These are phyloP conservation scores for Tinea trinotella DNA, from an alignment of 2,888 invertebrate species.

Conservation along the genomic window DNA sequence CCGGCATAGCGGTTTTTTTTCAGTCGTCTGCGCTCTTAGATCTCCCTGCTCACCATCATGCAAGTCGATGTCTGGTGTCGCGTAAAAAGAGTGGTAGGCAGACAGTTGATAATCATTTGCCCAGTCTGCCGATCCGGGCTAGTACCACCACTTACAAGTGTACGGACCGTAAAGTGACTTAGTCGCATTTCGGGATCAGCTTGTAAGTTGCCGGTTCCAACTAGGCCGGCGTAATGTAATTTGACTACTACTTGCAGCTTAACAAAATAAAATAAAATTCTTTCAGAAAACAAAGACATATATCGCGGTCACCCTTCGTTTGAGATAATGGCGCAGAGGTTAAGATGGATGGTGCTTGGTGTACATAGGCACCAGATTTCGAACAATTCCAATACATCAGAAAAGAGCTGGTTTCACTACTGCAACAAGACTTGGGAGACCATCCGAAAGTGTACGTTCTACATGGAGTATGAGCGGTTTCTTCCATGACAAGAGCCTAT, in stretches of 20 bases:
- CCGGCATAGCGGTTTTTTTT: too few species aligned
- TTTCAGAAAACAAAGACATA: constrained; percentile 62
- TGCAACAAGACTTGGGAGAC: constrained; percentile 88
- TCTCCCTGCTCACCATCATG: too few species aligned
- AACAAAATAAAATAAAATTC: constrained; percentile 13
- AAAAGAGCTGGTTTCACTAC: constrained; percentile 88
- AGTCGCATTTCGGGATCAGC: too few species aligned
- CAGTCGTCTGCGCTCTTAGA: too few species aligned
- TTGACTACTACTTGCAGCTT: neutral
- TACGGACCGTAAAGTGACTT: too few species aligned
- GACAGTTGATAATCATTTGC: too few species aligned
- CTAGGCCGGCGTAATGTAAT: too few species aligned
- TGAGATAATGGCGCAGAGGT: constrained; percentile 75
- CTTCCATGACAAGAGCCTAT: constrained; percentile 60
- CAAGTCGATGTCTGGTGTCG: too few species aligned
- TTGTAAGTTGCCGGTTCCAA: too few species aligned
- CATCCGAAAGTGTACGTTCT: constrained; percentile 86
- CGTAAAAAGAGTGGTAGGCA: too few species aligned
- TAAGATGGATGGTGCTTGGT: constrained; percentile 80
- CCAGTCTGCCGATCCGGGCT: too few species aligned
- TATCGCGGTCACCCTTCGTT: constrained; percentile 76
- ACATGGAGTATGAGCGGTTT: constrained; percentile 86
- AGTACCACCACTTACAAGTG: too few species aligned
- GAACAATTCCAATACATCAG: constrained; percentile 78
- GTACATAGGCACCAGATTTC: constrained; percentile 79